Conservation (phyloP, 2,113 vertebrate genomes). For the Misgurnus mizolepis region DNA sequence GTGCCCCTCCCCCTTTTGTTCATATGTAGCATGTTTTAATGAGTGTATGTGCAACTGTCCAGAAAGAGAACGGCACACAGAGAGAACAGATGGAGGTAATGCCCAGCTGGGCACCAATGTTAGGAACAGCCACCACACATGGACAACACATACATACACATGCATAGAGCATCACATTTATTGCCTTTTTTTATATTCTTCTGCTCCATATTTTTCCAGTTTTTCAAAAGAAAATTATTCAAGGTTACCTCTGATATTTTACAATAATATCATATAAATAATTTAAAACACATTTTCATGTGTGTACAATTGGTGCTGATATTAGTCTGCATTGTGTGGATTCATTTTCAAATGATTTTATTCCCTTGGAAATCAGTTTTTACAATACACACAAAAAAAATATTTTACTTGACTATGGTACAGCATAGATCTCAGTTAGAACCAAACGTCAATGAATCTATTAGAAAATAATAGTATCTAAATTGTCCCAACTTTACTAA, state of each 20-base stretch:
- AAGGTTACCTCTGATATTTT: neutral
- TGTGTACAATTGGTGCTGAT: neutral
- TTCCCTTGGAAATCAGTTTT: no score
- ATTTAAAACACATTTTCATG: no score
- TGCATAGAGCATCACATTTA: neutral
- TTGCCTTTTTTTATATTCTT: neutral
- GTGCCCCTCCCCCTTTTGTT: constrained; percentile 4
- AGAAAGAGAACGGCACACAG: constrained; percentile 10
- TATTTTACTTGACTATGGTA: no score
- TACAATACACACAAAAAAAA: no score
- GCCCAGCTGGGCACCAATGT: constrained; percentile 17
- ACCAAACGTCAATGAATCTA: no score
- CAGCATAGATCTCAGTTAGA: no score
- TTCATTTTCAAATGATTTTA: no score
- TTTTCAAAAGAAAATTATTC: neutral
- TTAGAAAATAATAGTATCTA: no score
- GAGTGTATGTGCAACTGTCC: constrained; percentile 16
- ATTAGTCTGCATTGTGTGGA: no score
- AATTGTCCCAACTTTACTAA: neutral
- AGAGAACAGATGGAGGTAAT: constrained; percentile 48
- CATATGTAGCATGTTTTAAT: neutral
- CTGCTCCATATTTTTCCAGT: neutral
- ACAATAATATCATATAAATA: no score
- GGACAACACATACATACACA: neutral
- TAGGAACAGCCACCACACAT: neutral